Evolutionary conservation across 1,140 invertebrate genomes (phyloP), one percentile per base, ranked within the genome.

Genomic region (Prorops nasuta): DNA sequence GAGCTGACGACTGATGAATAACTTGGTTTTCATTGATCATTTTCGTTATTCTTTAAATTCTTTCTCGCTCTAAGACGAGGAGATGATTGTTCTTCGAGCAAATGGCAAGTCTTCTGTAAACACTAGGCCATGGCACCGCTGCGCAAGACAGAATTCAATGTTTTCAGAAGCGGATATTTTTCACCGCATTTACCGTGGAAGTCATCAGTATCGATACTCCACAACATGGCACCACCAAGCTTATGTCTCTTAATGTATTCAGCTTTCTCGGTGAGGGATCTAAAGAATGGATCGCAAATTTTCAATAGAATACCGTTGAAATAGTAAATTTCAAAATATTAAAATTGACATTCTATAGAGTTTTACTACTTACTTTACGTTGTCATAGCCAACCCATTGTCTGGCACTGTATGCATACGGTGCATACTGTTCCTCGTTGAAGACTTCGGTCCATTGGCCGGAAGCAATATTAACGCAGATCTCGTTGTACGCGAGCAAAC

Each of bases 351-450:
- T 37, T 42, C 8, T 2, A 36, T 14, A 22, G 14, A 4, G 12
- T 43, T 37, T 3, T 9, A 39, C 22, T 36, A 60, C 60, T 67
- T 47, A 81, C 67, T 56, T 54, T 14, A 64, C 37, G 53, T 91
- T 79, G 48, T 94, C 91, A 54, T 84, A 92, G 9, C 87, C 85
- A 24, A 91, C 77, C 90, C 90, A 94, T 60, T 88, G 83, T 4
- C 76, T 73, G 1, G 71, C 80, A 18, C 74, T 78, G 37, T 83
- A 81, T 6, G 86, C 80, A 54, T 89, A 91, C 0, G 87, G 86
- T 0, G 82, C 80, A 44, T 79, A 68, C 45, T 82, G 79, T 24
- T 82, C 67, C 2, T 77, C 51, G 35, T 85, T 78, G 68, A 77
- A 84, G 7, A 71, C 58, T 9, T 74, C 57, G 2, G 58, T 79